Percentiles rank a stretch among this genome's conserved stretches.
Conservation (phyloP, 2,888 invertebrate species). For the Gymnocheta viridis region DNA sequence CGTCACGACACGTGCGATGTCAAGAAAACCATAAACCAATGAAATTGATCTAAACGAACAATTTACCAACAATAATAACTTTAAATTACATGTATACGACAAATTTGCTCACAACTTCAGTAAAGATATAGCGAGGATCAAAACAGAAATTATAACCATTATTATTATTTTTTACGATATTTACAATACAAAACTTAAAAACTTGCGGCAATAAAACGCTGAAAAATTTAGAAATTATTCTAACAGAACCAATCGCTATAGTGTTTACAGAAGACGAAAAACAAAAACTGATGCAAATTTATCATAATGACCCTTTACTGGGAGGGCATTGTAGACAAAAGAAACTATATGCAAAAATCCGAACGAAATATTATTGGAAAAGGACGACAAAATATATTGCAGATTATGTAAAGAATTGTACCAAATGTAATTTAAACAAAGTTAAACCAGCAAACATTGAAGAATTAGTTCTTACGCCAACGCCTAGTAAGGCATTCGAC, state of each 20-base stretch:
- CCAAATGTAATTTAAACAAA: background rate
- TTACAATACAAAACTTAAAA: background rate
- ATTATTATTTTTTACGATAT: background rate
- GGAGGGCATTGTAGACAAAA: too few relatives aligned
- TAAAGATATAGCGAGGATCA: background rate
- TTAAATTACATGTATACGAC: conserved; percentile 6
- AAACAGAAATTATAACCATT: background rate
- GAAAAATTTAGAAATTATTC: background rate
- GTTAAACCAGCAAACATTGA: background rate
- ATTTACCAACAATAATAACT: background rate
- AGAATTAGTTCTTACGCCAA: too few relatives aligned
- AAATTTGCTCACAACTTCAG: background rate
- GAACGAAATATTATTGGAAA: too few relatives aligned
- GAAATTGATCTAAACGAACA: background rate
- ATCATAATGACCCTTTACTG: background rate
- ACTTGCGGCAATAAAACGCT: background rate
- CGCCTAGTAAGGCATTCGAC: background rate
- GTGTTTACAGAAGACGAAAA: background rate
- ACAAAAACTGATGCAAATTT: background rate
- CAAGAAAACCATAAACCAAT: background rate
- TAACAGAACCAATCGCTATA: background rate
- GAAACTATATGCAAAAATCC: too few relatives aligned
- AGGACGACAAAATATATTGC: too few relatives aligned
- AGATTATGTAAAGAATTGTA: background rate
- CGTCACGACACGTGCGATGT: conserved; percentile 6